Evolutionary conservation across 1,140 invertebrate species (phyloP).

Genomic region (Eumeta japonica): DNA sequence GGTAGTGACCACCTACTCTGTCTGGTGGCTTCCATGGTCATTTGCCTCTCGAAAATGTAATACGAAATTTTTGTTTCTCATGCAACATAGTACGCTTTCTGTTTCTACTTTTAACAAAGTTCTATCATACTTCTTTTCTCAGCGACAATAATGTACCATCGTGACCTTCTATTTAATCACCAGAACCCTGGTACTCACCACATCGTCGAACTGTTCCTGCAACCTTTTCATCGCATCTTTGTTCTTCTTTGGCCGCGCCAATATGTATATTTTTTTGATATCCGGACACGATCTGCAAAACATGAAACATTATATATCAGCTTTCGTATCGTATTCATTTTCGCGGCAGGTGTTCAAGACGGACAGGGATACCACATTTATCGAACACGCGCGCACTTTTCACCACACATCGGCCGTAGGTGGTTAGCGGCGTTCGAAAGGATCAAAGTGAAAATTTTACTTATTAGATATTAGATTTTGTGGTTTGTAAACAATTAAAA

Average conservation of each 20-base stretch:
- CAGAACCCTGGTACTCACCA: slow-evolving; percentile 45
- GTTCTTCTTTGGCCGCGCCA: slow-evolving; percentile 71
- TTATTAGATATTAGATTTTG: no score
- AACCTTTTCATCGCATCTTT: slow-evolving; percentile 60
- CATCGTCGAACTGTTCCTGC: slow-evolving; percentile 59
- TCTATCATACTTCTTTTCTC: not conserved
- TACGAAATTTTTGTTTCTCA: not conserved
- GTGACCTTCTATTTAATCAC: slow-evolving; percentile 14
- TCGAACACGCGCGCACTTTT: no score
- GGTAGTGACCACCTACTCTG: no score
- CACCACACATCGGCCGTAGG: no score
- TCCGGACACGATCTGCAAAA: slow-evolving; percentile 66
- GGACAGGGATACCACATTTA: no score
- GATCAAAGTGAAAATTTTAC: no score
- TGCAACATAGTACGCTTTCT: not conserved
- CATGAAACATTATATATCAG: no score
- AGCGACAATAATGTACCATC: not conserved
- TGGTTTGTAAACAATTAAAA: no score
- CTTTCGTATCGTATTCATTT: no score
- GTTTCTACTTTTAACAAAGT: not conserved
- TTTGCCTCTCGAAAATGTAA: not conserved
- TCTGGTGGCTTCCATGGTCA: not conserved
- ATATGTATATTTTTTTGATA: slow-evolving; percentile 64
- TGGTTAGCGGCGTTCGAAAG: no score
- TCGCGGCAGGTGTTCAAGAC: no score